Evolutionary conservation across 2,888 invertebrate species (phyloP).

Genomic region (Idaea dimidiata): DNA sequence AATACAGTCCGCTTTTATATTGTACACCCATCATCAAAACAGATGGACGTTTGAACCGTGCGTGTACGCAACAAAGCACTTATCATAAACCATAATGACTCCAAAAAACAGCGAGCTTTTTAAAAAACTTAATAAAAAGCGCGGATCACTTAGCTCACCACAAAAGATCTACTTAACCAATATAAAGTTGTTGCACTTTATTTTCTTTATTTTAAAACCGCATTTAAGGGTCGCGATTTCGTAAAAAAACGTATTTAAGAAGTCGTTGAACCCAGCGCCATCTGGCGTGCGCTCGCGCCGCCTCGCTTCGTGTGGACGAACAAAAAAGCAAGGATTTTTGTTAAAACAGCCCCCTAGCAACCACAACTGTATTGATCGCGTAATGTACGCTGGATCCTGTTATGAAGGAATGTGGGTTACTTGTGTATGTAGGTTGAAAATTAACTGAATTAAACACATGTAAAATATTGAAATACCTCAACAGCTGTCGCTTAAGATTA

Average conservation of each 20-base stretch:
- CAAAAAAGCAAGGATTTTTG: slow-evolving; percentile 41
- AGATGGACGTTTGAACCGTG: neutral
- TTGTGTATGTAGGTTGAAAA: neutral
- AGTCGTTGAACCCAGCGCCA: slow-evolving; percentile 73
- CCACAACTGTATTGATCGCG: slow-evolving; percentile 16
- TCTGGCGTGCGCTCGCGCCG: slow-evolving; percentile 64
- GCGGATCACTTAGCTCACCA: slow-evolving; percentile 34
- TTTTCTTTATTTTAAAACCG: slow-evolving; percentile 59
- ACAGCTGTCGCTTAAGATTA: too few species aligned
- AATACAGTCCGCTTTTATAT: too few species aligned
- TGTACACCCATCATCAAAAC: neutral
- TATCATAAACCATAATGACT: slow-evolving; percentile 17
- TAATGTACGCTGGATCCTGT: neutral
- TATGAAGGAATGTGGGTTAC: neutral
- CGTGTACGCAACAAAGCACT: slow-evolving; percentile 7
- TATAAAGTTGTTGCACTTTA: slow-evolving; percentile 53
- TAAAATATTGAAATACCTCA: neutral
- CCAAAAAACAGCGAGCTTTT: slow-evolving; percentile 1
- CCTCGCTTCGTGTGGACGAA: slow-evolving; percentile 5
- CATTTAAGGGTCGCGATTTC: slow-evolving; percentile 72
- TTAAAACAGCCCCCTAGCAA: slow-evolving; percentile 51
- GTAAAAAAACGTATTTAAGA: slow-evolving; percentile 54
- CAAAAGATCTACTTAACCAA: slow-evolving; percentile 53
- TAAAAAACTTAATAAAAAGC: slow-evolving; percentile 17
- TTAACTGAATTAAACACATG: neutral